Percentiles rank a stretch among this genome's conserved stretches.
Conservation (phyloP, 2,113 vertebrate species). For the Geococcyx californianus region DNA sequence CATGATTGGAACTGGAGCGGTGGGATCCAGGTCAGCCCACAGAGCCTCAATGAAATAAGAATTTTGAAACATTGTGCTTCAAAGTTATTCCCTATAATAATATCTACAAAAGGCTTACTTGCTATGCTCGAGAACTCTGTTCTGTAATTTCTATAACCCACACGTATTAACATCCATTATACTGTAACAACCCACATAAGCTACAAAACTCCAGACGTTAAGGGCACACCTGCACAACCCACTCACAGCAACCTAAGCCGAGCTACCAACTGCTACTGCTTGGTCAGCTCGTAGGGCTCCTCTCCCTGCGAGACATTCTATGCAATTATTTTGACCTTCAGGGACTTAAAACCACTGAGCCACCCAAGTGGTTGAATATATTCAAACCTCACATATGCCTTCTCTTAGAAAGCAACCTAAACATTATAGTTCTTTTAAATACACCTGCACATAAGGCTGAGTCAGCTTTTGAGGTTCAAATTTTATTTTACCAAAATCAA, state of each 20-base stretch:
- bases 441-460: conserved; percentile 39
- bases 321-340: conserved; percentile 24
- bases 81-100: not conserved
- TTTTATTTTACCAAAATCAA: not conserved
- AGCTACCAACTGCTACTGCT: not conserved
- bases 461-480: conserved; percentile 49
- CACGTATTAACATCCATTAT: not conserved
- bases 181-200: not conserved
- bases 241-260: not conserved
- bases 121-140: not conserved
- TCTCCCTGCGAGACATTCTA: not conserved
- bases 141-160: conserved; percentile 35
- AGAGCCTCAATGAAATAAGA: not conserved
- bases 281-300: not conserved
- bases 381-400: conserved; percentile 43
- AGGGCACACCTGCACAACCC: not conserved
- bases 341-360: conserved; percentile 45
- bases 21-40: not conserved
- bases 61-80: not conserved
- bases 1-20: not conserved
- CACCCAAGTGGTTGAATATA: conserved; percentile 41
- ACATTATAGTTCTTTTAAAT: conserved; percentile 7
- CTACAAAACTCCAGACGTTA: not conserved
- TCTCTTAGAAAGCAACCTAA: conserved; percentile 30
- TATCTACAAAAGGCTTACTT: not conserved